Base-by-base conservation (phyloP, 2,888 invertebrate species). In the Agrotis puta region DNA sequence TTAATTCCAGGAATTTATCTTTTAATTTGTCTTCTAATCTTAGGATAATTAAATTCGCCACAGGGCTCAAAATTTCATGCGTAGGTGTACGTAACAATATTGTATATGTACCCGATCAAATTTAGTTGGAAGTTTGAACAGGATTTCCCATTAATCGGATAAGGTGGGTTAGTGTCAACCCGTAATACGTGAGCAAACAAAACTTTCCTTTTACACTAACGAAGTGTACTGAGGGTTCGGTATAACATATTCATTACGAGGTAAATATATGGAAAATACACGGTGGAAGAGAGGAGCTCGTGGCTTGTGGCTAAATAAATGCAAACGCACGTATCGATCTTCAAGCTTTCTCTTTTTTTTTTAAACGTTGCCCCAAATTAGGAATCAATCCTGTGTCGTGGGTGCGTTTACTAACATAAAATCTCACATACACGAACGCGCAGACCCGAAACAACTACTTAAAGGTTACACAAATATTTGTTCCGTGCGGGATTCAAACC, bases 51-150 rank as follows among this genome's bases (percentile, higher is more conserved):
- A 53, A 47, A 48, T 57, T 1, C 13, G 0, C 2, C 22, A 45
- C 24, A 18, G 3, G 14, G 20, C 13, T 13, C 4, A 18, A 20
- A 57, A 57, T 14, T 57, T 53, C 1, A 4, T 50, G 13, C 16
- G 22, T 39, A 24, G 33, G 20, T 64, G 43, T 73, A 20, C 13
- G 14, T 27, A 14, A 48, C 2, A 43, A 48, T 22, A 47, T 53
- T 43, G 39, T 54, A 4, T 43, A 58, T 54, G 2, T 62, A 56
- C 59, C 11, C 67, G 47, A 64, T 68, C 48, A 80, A 64, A 77
- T 80, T 57, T 79, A 53, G 57, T 51, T 54, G 24, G 20, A 74
- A 79, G 64, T 77, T 77, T 79, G 61, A 67, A 77, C 61, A 79
- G 75, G n/a, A 57, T 68, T 56, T 33, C 56, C 54, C 62, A 57